A percentile compares a stretch with the other conserved stretches of the same genome.
These are phyloP conservation scores for Caranx ignobilis DNA, from an alignment of 2,113 vertebrate genomes.

Conservation along the genomic window DNA sequence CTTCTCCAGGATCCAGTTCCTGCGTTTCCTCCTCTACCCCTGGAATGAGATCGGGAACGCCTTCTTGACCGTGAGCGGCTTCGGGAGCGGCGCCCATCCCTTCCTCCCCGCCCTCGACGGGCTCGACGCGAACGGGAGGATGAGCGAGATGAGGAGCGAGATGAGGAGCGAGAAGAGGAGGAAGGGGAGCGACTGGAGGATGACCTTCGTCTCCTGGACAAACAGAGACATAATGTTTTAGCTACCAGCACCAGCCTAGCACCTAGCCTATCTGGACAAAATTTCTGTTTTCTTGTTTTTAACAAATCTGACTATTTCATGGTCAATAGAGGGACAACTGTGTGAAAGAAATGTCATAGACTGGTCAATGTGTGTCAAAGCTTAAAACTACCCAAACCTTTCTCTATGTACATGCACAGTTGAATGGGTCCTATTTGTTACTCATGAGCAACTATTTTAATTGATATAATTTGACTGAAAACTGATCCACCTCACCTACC, in stretches of 20 bases:
- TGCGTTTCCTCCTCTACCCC: constrained; percentile 80
- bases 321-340: not conserved
- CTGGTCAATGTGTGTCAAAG: constrained; percentile 2
- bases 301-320: not conserved
- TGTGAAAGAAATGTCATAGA: not conserved
- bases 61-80: constrained; percentile 87
- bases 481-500: constrained; percentile 53
- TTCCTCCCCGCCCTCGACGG: constrained; percentile 81
- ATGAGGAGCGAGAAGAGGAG: constrained; percentile 85
- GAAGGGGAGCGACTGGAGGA: constrained; percentile 83
- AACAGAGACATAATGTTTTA: constrained; percentile 61
- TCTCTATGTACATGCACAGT: constrained; percentile 32
- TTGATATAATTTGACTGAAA: not conserved
- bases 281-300: constrained; percentile 6
- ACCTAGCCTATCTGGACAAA: constrained; percentile 51
- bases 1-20: constrained; percentile 82
- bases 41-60: constrained; percentile 85
- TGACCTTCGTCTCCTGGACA: constrained; percentile 83
- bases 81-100: constrained; percentile 80
- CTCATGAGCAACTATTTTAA: not conserved
- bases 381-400: constrained; percentile 11
- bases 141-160: constrained; percentile 86
- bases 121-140: constrained; percentile 88
- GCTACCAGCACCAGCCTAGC: constrained; percentile 26
- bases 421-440: not conserved